phyloP scores from a whole-genome alignment of 2,888 invertebrate species.

The Imbricaverruca yamaguchii region DNA sequence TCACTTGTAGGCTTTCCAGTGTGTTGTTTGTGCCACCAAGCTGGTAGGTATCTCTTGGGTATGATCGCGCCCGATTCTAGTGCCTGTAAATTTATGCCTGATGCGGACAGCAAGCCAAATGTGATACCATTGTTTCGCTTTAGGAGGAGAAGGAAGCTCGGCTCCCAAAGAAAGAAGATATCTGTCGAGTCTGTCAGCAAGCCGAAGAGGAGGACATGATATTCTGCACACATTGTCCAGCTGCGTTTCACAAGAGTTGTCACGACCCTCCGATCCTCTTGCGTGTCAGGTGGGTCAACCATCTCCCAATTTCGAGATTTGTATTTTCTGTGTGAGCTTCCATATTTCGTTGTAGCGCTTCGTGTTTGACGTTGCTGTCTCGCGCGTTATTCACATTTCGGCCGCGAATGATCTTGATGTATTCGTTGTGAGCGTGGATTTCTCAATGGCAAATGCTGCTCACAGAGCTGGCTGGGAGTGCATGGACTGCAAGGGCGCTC shows the following conservation, averaged over 20 bases:
- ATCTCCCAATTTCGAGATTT: not conserved
- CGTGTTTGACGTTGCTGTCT: not conserved
- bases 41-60: too few species aligned
- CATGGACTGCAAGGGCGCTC: conserved; percentile 22
- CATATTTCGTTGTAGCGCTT: not conserved
- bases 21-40: too few species aligned
- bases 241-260: conserved; percentile 32
- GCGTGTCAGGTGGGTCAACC: conserved; percentile 29
- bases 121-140: too few species aligned
- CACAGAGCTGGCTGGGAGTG: conserved; percentile 25
- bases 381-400: too few species aligned
- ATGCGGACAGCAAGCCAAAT: too few species aligned
- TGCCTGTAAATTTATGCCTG: too few species aligned
- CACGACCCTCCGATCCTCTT: conserved; percentile 31
- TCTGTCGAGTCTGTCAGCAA: conserved; percentile 29
- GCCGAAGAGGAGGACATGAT: conserved; percentile 27
- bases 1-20: too few species aligned
- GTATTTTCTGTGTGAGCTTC: not conserved
- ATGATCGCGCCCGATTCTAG: too few species aligned
- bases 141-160: not conserved
- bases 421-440: too few species aligned
- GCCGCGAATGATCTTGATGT: too few species aligned
- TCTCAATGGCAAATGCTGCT: too few species aligned
- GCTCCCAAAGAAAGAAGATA: conserved; percentile 25
- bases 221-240: conserved; percentile 30